phyloP scores from a whole-genome alignment of 2,888 invertebrate genomes.

The Polymixis lichenea region DNA sequence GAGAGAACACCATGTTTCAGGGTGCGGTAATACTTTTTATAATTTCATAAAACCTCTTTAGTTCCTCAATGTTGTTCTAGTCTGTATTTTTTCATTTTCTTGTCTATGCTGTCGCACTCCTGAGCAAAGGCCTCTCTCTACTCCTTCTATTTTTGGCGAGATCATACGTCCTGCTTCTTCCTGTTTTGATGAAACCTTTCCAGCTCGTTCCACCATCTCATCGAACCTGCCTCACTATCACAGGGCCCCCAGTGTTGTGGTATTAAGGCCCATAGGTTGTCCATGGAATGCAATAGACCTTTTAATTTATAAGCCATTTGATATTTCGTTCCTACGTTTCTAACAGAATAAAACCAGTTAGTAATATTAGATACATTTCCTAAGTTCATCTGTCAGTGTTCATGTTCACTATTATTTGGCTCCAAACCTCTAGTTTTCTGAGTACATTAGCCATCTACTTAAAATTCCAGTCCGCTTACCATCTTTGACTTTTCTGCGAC shows the following conservation, averaged over 20 bases:
- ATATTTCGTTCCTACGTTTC: neutral
- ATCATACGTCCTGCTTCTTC: no score
- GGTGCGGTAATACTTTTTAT: neutral
- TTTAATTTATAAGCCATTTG: neutral
- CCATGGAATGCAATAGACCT: no score
- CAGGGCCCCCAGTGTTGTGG: no score
- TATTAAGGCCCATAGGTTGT: no score
- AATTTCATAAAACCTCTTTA: neutral
- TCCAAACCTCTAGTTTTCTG: neutral
- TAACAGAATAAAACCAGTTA: neutral
- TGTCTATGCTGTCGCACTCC: no score
- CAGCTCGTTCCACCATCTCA: no score
- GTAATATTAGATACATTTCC: neutral
- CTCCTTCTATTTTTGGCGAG: no score
- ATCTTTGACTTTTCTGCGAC: slow-evolving; percentile 19
- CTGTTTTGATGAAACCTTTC: no score
- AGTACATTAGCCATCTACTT: slow-evolving; percentile 18
- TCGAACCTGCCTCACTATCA: no score
- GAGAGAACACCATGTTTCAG: neutral
- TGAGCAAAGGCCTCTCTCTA: no score
- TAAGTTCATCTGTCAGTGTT: neutral
- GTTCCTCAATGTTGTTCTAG: no score
- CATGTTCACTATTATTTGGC: neutral
- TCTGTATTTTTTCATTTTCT: neutral
- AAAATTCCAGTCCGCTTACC: slow-evolving; percentile 29